Evolutionary conservation across 2,797 vertebrate genomes (phyloP), one percentile per base, ranked within the genome.

Genomic region (Telmatherina bonti): DNA sequence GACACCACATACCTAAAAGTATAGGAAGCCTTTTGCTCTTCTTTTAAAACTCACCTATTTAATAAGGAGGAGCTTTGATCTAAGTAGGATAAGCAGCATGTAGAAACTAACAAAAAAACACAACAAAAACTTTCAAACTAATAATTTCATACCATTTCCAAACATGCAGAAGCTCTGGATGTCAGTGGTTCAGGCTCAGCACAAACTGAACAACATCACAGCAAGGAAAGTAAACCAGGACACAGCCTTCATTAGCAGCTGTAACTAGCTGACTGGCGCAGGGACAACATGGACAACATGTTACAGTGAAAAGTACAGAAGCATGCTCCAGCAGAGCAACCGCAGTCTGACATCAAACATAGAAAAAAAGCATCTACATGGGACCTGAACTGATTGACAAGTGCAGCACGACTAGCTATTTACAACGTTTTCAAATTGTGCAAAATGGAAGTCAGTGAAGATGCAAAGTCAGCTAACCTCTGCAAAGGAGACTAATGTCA

Each of bases 121-220:
- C 18, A 43, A 16, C 38, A 43, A 43, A 43, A 7, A 43, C 53
- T 13, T 41, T 60, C 4, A 41, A 41, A 26, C 13, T 41, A 26
- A 31, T 31, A 31, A 3, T 31, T 31, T 3, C 7, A 53, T 9
- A 74, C 47, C 27, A 47, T 20, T 31, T 13, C 2, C 24, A 33
- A 52, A n/a, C 33, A 59, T 15, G 20, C 20, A 27, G 24, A 55
- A 38, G 35, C 10, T 22, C 29, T 53, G 22, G 13, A 55, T 22
- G 49, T 18, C 47, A 67, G 45, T 26, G n/a, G 67, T 30, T 67
- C 60, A 56, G 26, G 64, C 64, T 57, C 4, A 38, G 67, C 27
- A 56, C 45, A 33, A 56, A 60, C 15, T 1, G 33, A 63, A 61
- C 15, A 41, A 33, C 51, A 35, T 22, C 26, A 45, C 12, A 59